Conservation (phyloP, 2,888 invertebrate genomes). For the Rutpela maculata region DNA sequence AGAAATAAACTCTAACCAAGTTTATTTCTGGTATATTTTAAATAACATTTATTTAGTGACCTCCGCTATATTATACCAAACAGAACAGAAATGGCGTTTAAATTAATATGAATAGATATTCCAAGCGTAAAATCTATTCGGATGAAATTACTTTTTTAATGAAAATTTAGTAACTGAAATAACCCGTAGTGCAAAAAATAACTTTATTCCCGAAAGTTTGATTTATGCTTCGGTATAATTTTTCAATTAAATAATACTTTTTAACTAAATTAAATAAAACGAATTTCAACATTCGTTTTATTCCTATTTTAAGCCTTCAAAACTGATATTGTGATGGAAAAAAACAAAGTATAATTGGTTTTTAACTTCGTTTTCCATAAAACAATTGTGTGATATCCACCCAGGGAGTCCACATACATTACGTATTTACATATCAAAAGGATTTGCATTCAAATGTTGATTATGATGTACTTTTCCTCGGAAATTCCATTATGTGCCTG, state of each 20-base stretch:
- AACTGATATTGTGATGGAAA: not conserved
- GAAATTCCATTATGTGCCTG: conserved; percentile 23
- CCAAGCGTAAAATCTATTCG: too few relatives aligned
- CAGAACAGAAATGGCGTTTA: too few relatives aligned
- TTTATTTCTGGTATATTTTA: too few relatives aligned
- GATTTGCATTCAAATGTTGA: conserved; percentile 34
- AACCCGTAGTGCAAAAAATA: not conserved
- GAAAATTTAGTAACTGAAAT: not conserved
- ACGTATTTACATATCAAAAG: conserved; percentile 35
- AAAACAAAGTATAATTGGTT: conserved; percentile 13
- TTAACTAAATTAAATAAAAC: not conserved
- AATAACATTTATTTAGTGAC: too few relatives aligned
- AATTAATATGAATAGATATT: too few relatives aligned
- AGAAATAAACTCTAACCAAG: too few relatives aligned
- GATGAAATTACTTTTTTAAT: too few relatives aligned
- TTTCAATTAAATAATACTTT: not conserved
- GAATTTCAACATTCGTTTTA: not conserved
- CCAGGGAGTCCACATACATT: conserved; percentile 29
- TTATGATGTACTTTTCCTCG: conserved; percentile 23
- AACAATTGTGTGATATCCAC: conserved; percentile 11
- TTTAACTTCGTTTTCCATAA: conserved; percentile 22
- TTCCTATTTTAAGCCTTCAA: not conserved
- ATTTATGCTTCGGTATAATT: not conserved
- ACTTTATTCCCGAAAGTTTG: not conserved
- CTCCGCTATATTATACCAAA: too few relatives aligned